Evolutionary conservation across 2,797 vertebrate species (phyloP).

Genomic region (Cottoperca gobio): DNA sequence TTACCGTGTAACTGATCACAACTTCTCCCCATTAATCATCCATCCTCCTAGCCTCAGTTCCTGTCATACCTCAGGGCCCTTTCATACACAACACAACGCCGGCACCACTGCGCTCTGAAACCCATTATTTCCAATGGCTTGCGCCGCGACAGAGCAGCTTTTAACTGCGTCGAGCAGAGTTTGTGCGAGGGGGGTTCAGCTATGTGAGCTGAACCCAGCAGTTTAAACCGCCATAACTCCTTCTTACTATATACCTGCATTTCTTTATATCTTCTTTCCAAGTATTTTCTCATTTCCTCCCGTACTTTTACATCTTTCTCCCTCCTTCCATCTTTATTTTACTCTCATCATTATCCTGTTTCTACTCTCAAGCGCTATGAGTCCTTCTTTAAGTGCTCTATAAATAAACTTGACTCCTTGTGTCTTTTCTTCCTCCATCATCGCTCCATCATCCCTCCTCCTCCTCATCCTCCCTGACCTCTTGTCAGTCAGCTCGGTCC

Average conservation of each 20-base stretch:
- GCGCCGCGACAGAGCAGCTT: too few species aligned
- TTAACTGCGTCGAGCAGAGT: too few species aligned
- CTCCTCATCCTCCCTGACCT: slow-evolving; percentile 47
- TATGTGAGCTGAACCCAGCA: too few species aligned
- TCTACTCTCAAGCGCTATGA: not conserved
- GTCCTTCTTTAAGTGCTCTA: slow-evolving; percentile 22
- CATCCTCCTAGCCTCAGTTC: not conserved
- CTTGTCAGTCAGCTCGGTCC: slow-evolving; percentile 54
- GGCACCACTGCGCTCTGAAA: too few species aligned
- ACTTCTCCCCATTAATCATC: slow-evolving; percentile 33
- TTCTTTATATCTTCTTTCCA: too few species aligned
- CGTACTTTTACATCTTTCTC: not conserved
- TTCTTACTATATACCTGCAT: not conserved
- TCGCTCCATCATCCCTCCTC: not conserved
- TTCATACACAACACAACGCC: too few species aligned
- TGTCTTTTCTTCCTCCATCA: slow-evolving; percentile 13
- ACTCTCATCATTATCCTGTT: not conserved
- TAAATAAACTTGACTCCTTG: slow-evolving; percentile 36
- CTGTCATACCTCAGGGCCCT: not conserved
- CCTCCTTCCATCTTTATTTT: too few species aligned
- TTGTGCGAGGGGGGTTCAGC: too few species aligned
- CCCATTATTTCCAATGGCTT: too few species aligned
- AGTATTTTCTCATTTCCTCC: not conserved
- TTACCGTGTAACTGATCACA: not conserved
- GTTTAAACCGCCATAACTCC: too few species aligned